Conservation (phyloP, 1,140 invertebrate genomes). For the Battus philenor region DNA sequence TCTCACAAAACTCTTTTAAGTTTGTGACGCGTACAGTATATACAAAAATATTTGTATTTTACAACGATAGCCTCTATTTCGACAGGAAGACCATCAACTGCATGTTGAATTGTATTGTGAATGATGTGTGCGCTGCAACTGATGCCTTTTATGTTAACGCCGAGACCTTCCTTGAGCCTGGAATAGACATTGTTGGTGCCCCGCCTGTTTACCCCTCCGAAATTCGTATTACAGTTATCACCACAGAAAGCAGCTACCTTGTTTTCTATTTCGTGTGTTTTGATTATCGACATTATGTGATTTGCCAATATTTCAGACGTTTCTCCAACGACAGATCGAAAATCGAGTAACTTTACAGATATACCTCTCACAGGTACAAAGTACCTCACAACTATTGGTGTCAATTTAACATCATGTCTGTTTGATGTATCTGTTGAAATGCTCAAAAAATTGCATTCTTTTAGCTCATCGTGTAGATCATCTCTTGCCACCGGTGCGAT, state of each 20-base stretch:
- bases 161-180: slow-evolving; percentile 10
- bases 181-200: slow-evolving; percentile 11
- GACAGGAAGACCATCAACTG: slow-evolving; percentile 5
- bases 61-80: slow-evolving; percentile 13
- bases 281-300: slow-evolving; percentile 12
- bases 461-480: no score
- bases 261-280: slow-evolving; percentile 14
- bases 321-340: no score
- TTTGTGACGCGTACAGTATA: slow-evolving; percentile 14
- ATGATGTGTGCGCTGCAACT: slow-evolving; percentile 14
- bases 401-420: slow-evolving; percentile 14
- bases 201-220: slow-evolving; percentile 10
- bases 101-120: slow-evolving; percentile 13
- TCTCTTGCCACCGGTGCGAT: no score
- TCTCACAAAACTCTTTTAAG: slow-evolving; percentile 19
- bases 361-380: slow-evolving; percentile 12
- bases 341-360: no score
- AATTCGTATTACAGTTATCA: slow-evolving; percentile 16
- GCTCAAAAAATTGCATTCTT: slow-evolving; percentile 4
- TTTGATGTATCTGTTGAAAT: slow-evolving; percentile 9
- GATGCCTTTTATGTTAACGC: slow-evolving; percentile 5
- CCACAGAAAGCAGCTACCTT: slow-evolving; percentile 14
- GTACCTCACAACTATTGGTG: slow-evolving; percentile 6
- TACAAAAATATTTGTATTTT: slow-evolving; percentile 17
- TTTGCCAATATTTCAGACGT: slow-evolving; percentile 6